Conservation (phyloP, 1,140 invertebrate species). For the Helicoverpa armigera region DNA sequence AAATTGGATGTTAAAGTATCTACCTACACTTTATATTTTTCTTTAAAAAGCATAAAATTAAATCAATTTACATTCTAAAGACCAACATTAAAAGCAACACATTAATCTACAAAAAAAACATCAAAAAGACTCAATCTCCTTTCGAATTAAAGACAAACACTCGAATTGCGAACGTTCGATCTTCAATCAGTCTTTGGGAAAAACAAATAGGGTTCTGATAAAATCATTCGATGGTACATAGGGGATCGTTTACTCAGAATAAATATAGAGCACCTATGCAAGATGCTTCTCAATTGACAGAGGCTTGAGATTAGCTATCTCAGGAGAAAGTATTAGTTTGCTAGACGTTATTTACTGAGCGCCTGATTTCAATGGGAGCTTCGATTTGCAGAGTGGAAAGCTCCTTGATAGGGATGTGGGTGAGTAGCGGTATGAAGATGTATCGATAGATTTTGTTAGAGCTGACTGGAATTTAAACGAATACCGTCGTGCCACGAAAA, state of each 20-base stretch:
- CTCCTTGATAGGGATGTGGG: constrained; percentile 53
- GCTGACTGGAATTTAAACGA: neutral
- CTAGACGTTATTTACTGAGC: constrained; percentile 76
- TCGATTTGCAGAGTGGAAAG: constrained; percentile 69
- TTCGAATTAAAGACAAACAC: constrained; percentile 3
- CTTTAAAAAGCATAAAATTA: no score
- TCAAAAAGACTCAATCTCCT: neutral
- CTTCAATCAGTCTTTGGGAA: constrained; percentile 23
- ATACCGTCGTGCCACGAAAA: neutral
- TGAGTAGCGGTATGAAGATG: neutral
- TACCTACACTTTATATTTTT: no score
- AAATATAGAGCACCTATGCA: constrained; percentile 50
- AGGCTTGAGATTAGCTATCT: constrained; percentile 73
- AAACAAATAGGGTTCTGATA: constrained; percentile 33
- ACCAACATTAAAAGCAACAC: neutral
- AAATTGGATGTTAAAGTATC: no score
- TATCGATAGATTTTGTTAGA: neutral
- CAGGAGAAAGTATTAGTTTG: constrained; percentile 75
- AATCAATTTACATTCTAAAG: no score
- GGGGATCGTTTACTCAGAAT: constrained; percentile 47
- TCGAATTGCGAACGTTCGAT: neutral
- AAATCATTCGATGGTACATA: constrained; percentile 24
- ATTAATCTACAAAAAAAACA: constrained; percentile 12
- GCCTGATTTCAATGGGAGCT: constrained; percentile 75
- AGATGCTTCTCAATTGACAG: constrained; percentile 55